These are phyloP conservation scores for Acheta domesticus DNA, from an alignment of 2,888 invertebrate species.

Conservation along the genomic window DNA sequence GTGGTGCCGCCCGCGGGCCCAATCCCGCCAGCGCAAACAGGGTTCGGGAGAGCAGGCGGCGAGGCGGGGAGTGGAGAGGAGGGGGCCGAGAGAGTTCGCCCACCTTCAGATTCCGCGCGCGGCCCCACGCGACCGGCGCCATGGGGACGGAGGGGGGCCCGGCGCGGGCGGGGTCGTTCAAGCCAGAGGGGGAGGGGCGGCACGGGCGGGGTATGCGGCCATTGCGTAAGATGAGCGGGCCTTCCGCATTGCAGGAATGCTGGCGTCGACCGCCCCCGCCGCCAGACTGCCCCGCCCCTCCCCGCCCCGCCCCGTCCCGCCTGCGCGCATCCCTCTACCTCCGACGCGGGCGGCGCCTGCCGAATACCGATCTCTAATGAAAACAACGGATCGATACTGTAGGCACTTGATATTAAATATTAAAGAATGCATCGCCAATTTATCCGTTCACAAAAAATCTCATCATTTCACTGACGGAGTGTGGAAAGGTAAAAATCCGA, in stretches of 20 bases:
- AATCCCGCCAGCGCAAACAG: neutral
- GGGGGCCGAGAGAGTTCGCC: neutral
- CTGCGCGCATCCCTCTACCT: neutral
- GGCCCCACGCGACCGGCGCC: neutral
- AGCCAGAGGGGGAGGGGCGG: neutral
- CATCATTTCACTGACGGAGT: neutral
- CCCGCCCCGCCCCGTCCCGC: neutral
- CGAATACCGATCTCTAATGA: neutral
- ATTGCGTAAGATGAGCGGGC: neutral
- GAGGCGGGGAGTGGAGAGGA: neutral
- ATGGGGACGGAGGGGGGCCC: neutral
- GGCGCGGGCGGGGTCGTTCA: neutral
- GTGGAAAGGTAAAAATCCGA: neutral
- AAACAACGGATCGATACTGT: neutral
- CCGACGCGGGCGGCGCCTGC: neutral
- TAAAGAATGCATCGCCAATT: conserved; percentile 4
- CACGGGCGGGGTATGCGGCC: neutral
- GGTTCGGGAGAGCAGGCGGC: neutral
- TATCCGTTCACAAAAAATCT: neutral
- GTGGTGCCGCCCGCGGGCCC: neutral
- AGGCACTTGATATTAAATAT: neutral
- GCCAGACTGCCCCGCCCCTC: neutral
- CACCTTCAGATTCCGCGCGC: neutral
- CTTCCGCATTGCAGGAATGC: conserved; percentile 5
- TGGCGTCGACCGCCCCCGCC: neutral